Evolutionary conservation across 2,888 invertebrate genomes (phyloP).

Genomic region (Empis livida): DNA sequence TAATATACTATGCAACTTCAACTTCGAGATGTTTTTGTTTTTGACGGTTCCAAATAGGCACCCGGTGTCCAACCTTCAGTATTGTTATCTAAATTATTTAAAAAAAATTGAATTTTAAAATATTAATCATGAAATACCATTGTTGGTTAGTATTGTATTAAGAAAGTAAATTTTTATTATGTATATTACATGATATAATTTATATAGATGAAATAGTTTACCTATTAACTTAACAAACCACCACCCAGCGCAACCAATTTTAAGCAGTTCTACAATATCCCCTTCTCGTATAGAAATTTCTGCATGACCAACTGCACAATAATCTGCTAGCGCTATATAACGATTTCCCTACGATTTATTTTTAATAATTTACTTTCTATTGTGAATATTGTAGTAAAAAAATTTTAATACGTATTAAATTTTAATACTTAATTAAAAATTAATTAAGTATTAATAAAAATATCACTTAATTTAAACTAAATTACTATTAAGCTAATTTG

Average conservation of each 20-base stretch:
- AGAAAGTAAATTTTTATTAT: too few species aligned
- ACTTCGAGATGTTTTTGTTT: constrained; percentile 59
- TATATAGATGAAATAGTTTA: constrained; percentile 33
- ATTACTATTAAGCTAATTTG: too few species aligned
- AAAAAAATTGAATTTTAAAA: neutral
- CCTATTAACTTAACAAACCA: constrained; percentile 84
- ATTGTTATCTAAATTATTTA: constrained; percentile 39
- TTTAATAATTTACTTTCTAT: constrained; percentile 22
- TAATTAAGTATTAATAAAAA: too few species aligned
- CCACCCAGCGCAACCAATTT: constrained; percentile 92
- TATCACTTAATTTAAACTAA: too few species aligned
- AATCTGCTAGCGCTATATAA: constrained; percentile 83
- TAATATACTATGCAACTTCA: constrained; percentile 39
- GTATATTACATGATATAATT: too few species aligned
- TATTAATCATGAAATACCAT: too few species aligned
- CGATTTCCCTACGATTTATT: constrained; percentile 49
- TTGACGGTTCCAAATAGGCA: constrained; percentile 70
- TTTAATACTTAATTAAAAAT: too few species aligned
- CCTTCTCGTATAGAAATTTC: constrained; percentile 86
- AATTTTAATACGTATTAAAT: too few species aligned
- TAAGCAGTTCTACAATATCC: constrained; percentile 76
- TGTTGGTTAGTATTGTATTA: too few species aligned
- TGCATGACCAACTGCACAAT: constrained; percentile 79
- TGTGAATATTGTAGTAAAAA: too few species aligned
- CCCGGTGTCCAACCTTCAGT: constrained; percentile 91